phyloP scores from a whole-genome alignment of 2,888 invertebrate genomes.

The Cantharis rufa region DNA sequence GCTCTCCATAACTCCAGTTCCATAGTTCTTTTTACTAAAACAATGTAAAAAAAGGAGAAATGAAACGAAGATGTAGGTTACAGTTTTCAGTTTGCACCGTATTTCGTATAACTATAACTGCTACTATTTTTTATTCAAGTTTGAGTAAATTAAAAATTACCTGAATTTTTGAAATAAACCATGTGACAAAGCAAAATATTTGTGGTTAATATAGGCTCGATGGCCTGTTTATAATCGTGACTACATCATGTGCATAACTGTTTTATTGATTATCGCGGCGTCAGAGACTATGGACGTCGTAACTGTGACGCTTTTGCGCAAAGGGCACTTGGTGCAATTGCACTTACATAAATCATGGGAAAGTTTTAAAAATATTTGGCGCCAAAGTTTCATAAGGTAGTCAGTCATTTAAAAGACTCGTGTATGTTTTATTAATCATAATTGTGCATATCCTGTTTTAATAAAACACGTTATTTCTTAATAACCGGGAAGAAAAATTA shows the following conservation, averaged over 20 bases:
- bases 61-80: not conserved
- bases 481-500: conserved; percentile 16
- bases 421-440: conserved; percentile 44
- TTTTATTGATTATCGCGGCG: conserved; percentile 32
- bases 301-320: conserved; percentile 16
- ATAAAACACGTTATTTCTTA: conserved; percentile 15
- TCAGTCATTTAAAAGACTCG: conserved; percentile 20
- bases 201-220: conserved; percentile 37
- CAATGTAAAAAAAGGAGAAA: not conserved
- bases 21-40: conserved; percentile 54
- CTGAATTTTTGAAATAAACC: conserved; percentile 8
- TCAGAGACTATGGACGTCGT: conserved; percentile 15
- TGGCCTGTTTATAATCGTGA: conserved; percentile 42
- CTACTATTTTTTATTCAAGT: not conserved
- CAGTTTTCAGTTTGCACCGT: not conserved
- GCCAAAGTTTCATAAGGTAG: conserved; percentile 33
- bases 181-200: conserved; percentile 30
- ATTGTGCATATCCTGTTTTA: conserved; percentile 49
- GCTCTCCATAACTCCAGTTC: conserved; percentile 53
- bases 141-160: conserved; percentile 1
- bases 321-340: conserved; percentile 1
- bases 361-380: conserved; percentile 32
- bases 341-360: not conserved
- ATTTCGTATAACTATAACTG: not conserved
- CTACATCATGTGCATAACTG: conserved; percentile 53